These are phyloP conservation scores for Flexamia atlantica DNA, from an alignment of 2,888 invertebrate species.

Conservation along the genomic window DNA sequence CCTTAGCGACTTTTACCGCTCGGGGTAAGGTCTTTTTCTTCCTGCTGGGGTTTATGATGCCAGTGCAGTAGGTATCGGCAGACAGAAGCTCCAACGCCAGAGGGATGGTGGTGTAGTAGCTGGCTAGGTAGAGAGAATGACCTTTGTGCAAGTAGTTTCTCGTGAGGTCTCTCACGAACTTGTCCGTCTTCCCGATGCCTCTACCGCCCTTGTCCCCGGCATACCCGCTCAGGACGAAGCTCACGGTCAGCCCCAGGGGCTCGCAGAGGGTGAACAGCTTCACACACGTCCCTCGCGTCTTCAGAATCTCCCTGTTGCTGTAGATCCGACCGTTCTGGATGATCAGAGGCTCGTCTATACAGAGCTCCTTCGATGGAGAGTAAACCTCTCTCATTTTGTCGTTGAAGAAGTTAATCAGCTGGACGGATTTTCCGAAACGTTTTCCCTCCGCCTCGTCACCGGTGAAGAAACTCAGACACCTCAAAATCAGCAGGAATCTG, in stretches of 20 bases:
- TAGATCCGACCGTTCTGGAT: neutral
- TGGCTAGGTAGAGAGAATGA: neutral
- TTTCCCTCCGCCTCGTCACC: too few species aligned
- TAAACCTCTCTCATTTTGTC: neutral
- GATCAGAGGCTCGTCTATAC: neutral
- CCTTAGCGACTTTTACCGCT: neutral
- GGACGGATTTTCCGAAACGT: too few species aligned
- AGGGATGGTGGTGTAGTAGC: neutral
- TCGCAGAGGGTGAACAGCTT: too few species aligned
- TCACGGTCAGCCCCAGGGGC: too few species aligned
- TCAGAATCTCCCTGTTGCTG: too few species aligned
- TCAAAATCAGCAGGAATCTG: neutral
- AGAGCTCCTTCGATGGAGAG: neutral
- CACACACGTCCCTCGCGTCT: too few species aligned
- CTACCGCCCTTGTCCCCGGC: too few species aligned
- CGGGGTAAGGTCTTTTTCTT: neutral
- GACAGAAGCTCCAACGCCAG: neutral
- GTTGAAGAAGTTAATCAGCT: neutral
- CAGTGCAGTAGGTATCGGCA: neutral
- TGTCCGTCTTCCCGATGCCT: too few species aligned
- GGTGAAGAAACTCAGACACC: neutral
- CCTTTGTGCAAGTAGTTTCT: neutral
- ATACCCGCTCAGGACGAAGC: too few species aligned
- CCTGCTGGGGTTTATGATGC: neutral
- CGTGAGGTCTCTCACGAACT: too few species aligned